phyloP scores from a whole-genome alignment of 2,113 vertebrate species.

The Dipodomys ordii region DNA sequence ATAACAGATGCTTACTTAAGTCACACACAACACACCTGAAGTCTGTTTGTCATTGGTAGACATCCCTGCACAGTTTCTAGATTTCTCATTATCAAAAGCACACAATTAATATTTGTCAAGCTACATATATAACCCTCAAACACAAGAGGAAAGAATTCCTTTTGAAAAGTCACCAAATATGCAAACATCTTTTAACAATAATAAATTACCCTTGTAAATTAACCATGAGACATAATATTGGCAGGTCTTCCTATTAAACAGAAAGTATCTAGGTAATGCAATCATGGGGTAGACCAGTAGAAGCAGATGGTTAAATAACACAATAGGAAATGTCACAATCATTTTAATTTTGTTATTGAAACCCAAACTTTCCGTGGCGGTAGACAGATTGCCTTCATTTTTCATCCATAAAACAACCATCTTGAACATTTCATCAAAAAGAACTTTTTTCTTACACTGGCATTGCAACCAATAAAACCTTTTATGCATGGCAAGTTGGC shows the following conservation, averaged over 20 bases:
- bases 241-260: conserved; percentile 85
- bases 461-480: conserved; percentile 92
- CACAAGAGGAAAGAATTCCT: conserved; percentile 69
- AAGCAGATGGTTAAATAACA: conserved; percentile 91
- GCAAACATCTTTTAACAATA: conserved; percentile 80
- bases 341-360: conserved; percentile 92
- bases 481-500: conserved; percentile 94
- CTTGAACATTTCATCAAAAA: conserved; percentile 90
- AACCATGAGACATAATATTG: conserved; percentile 84
- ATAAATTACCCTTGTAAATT: conserved; percentile 85
- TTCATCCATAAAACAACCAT: conserved; percentile 90
- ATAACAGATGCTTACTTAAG: conserved; percentile 29
- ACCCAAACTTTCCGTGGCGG: conserved; percentile 87
- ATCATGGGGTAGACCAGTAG: conserved; percentile 86
- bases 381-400: conserved; percentile 94
- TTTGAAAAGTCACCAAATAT: conserved; percentile 77
- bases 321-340: conserved; percentile 92
- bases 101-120: conserved; percentile 74
- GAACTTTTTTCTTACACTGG: conserved; percentile 89
- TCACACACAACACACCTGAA: neutral
- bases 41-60: neutral
- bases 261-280: conserved; percentile 82
- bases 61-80: neutral
- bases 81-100: conserved; percentile 67
- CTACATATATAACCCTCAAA: conserved; percentile 83